Evolutionary conservation across 2,888 invertebrate genomes (phyloP).

Genomic region (Drosophila silvestris): DNA sequence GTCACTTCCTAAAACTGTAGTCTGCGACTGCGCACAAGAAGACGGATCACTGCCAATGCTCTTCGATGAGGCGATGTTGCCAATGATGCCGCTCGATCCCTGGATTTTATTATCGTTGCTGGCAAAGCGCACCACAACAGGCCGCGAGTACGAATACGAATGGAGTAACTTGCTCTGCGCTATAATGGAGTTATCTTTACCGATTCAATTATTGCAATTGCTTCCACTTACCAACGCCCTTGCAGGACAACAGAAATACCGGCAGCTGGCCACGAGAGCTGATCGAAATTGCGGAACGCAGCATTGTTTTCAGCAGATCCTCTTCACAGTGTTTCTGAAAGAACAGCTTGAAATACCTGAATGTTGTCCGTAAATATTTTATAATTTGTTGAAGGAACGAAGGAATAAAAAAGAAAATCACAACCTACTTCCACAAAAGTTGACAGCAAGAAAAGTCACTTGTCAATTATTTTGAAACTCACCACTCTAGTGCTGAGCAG

Average conservation of each 20-base stretch:
- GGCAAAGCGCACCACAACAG: slow-evolving; percentile 35
- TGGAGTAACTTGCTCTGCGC: slow-evolving; percentile 11
- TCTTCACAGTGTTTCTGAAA: slow-evolving; percentile 23
- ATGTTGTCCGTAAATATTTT: slow-evolving; percentile 24
- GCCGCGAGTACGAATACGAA: background rate
- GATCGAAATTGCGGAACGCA: slow-evolving; percentile 31
- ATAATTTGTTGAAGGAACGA: background rate
- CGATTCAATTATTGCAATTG: background rate
- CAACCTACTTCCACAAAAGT: slow-evolving; percentile 30
- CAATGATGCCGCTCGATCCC: slow-evolving; percentile 31
- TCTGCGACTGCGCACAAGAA: slow-evolving; percentile 17
- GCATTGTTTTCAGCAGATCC: slow-evolving; percentile 26
- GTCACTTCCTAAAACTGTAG: slow-evolving; percentile 12
- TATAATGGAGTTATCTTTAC: background rate
- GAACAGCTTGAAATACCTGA: slow-evolving; percentile 28
- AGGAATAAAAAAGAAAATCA: background rate
- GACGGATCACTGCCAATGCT: slow-evolving; percentile 6
- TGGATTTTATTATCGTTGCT: slow-evolving; percentile 33
- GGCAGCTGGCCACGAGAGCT: slow-evolving; percentile 28
- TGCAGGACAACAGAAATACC: slow-evolving; percentile 2
- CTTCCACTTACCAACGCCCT: slow-evolving; percentile 33
- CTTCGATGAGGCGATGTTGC: slow-evolving; percentile 12
- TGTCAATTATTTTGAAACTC: slow-evolving; percentile 18
- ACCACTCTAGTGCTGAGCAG: slow-evolving; percentile 19
- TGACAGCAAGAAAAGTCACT: slow-evolving; percentile 40